Conservation (phyloP, 2,888 invertebrate genomes). For the Amphipoea oculea region DNA sequence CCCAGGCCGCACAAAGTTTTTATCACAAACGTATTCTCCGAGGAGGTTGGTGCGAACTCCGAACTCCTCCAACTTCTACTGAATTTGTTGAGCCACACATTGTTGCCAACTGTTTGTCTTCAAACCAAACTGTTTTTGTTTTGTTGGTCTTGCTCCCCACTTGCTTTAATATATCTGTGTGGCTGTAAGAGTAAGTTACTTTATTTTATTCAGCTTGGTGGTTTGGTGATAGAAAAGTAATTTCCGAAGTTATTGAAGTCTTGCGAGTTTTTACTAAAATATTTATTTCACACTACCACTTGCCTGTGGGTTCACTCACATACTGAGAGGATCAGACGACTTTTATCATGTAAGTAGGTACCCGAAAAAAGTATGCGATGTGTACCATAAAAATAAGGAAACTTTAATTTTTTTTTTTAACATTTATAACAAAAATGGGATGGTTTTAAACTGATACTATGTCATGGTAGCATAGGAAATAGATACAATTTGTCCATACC, state of each 20-base stretch:
- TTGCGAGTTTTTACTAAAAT: not conserved
- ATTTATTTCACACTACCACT: constrained; percentile 5
- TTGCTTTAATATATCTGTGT: constrained; percentile 43
- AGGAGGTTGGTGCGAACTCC: constrained; percentile 48
- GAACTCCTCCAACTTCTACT: constrained; percentile 49
- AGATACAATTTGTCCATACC: not conserved
- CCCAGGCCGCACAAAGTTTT: constrained; percentile 57
- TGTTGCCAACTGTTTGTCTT: constrained; percentile 63
- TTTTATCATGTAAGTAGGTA: no score
- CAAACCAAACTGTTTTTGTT: constrained; percentile 59
- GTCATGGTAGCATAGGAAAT: no score
- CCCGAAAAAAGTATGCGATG: no score
- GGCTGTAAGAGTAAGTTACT: constrained; percentile 17
- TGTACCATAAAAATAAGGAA: no score
- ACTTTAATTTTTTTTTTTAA: no score
- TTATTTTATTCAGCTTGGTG: constrained; percentile 23
- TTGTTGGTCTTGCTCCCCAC: constrained; percentile 53
- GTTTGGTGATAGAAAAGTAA: constrained; percentile 17
- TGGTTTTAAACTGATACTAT: not conserved
- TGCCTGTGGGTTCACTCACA: not conserved
- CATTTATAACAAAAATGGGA: no score
- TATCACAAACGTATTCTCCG: constrained; percentile 55
- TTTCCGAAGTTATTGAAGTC: constrained; percentile 31
- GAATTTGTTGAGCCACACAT: constrained; percentile 58
- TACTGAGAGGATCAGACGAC: no score